Evolutionary conservation across 2,888 invertebrate genomes (phyloP).

Genomic region (Lapara coniferarum): DNA sequence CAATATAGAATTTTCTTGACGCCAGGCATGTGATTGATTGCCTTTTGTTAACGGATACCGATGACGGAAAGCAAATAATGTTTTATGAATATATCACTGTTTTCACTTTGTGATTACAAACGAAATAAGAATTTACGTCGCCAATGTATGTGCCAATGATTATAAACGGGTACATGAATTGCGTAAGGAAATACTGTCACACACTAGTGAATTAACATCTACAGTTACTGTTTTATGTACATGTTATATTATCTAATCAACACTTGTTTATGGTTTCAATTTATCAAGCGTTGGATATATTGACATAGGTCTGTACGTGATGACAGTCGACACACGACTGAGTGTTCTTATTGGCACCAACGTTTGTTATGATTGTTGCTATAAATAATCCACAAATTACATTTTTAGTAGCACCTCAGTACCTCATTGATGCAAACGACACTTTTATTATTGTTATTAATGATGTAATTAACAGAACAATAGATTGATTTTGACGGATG

Average conservation of each 20-base stretch:
- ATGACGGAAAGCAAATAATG: neutral
- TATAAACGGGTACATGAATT: neutral
- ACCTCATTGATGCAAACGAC: constrained; percentile 3
- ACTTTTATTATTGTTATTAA: constrained; percentile 34
- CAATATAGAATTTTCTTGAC: constrained; percentile 61
- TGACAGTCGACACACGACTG: neutral
- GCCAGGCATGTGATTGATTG: constrained; percentile 36
- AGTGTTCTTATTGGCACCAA: neutral
- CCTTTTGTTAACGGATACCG: neutral
- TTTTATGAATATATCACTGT: too few relatives aligned
- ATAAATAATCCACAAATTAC: neutral
- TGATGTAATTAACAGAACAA: constrained; percentile 44
- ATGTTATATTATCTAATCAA: neutral
- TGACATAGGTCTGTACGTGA: neutral
- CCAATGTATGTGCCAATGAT: neutral
- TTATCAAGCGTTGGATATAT: neutral
- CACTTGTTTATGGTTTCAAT: neutral
- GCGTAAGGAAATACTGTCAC: neutral
- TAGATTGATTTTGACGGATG: constrained; percentile 58
- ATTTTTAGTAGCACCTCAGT: neutral
- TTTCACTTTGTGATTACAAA: neutral
- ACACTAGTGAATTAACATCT: neutral
- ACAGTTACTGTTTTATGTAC: neutral
- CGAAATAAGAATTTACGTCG: neutral
- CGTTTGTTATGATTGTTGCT: neutral